Conservation (phyloP, 2,113 vertebrate species). For the Amblyornis subalaris region DNA sequence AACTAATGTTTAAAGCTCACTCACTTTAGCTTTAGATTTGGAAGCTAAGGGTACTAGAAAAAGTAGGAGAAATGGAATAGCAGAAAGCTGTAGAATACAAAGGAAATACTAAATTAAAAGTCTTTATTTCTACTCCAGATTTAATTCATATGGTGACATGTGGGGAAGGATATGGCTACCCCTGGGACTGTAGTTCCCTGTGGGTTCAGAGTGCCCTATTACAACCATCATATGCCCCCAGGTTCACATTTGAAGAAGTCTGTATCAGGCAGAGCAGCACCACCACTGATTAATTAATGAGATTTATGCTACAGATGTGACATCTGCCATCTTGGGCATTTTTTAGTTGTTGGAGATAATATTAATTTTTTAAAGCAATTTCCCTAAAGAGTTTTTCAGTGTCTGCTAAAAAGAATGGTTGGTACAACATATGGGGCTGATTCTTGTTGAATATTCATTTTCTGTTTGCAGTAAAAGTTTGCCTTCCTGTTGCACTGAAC, state of each 20-base stretch:
- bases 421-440: not conserved
- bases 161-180: not conserved
- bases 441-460: not conserved
- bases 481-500: not conserved
- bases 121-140: not conserved
- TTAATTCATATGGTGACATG: not conserved
- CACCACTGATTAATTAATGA: not conserved
- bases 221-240: not conserved
- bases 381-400: not conserved
- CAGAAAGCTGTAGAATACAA: not conserved
- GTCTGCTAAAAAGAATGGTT: not conserved
- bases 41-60: not conserved
- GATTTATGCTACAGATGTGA: not conserved
- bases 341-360: not conserved
- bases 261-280: not conserved
- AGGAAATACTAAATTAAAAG: not conserved
- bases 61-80: not conserved
- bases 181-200: not conserved
- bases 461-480: not conserved
- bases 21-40: not conserved
- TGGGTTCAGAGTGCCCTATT: not conserved
- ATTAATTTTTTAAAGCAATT: not conserved
- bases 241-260: not conserved
- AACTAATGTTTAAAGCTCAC: not conserved
- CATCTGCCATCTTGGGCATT: not conserved